These are phyloP conservation scores for Platyura marginata DNA, from an alignment of 1,140 invertebrate species.

Conservation along the genomic window DNA sequence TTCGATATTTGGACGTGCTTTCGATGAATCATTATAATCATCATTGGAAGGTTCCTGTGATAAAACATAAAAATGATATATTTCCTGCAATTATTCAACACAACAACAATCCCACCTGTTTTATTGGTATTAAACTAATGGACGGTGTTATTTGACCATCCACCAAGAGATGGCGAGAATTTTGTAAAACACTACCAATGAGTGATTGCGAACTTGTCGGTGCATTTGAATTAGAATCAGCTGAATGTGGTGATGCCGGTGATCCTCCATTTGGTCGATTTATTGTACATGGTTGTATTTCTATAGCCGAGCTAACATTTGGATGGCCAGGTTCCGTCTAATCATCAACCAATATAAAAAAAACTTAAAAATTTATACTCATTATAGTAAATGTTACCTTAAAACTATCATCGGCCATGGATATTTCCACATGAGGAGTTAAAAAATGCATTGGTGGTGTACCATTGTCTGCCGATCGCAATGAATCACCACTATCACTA, in stretches of 20 bases:
- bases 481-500: conserved; percentile 62
- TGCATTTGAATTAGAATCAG: conserved; percentile 52
- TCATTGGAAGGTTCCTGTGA: conserved; percentile 24
- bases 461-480: conserved; percentile 57
- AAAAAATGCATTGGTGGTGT: conserved; percentile 78
- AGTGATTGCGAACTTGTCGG: conserved; percentile 41
- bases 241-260: conserved; percentile 54
- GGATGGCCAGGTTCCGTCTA: background rate
- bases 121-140: conserved; percentile 69
- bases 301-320: conserved; percentile 1
- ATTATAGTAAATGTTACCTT: too few species aligned
- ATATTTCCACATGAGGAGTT: conserved; percentile 76
- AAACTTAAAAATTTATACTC: too few species aligned
- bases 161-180: conserved; percentile 1
- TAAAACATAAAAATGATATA: background rate
- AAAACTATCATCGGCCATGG: conserved; percentile 47
- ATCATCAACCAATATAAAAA: too few species aligned
- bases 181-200: conserved; percentile 17
- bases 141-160: conserved; percentile 55
- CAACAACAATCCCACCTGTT: conserved; percentile 35
- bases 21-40: conserved; percentile 8
- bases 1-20: background rate
- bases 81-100: background rate
- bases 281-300: conserved; percentile 10
- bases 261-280: conserved; percentile 29